Evolutionary conservation across 2,888 invertebrate genomes (phyloP).

Genomic region (Hecatera dysodea): DNA sequence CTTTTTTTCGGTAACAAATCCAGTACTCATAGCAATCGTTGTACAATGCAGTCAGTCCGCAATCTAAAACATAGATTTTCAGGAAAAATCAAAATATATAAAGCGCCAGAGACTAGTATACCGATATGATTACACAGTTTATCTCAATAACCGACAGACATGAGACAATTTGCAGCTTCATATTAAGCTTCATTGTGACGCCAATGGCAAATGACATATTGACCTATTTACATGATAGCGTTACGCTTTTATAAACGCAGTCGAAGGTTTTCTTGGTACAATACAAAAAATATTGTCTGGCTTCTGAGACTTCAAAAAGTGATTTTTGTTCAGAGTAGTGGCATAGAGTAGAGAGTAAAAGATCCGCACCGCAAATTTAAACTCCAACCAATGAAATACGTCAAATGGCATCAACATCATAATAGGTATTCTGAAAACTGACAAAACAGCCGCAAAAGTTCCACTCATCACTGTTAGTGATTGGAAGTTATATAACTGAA

Average conservation of each 20-base stretch:
- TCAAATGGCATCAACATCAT: too few relatives aligned
- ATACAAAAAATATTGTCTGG: background rate
- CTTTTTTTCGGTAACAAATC: background rate
- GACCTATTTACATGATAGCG: conserved; percentile 12
- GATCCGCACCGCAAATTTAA: background rate
- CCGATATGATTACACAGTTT: conserved; percentile 5
- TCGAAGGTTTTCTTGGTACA: background rate
- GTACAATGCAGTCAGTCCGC: background rate
- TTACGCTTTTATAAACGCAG: background rate
- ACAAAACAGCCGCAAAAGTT: background rate
- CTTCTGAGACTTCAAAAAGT: too few relatives aligned
- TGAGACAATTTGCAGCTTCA: conserved; percentile 17
- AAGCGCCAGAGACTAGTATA: background rate
- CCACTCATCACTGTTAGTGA: too few relatives aligned
- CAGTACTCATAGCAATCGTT: background rate
- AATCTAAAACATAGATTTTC: background rate
- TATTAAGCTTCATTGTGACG: conserved; percentile 25
- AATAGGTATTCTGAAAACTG: too few relatives aligned
- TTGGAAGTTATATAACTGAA: too few relatives aligned
- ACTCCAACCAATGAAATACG: too few relatives aligned
- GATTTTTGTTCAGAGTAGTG: background rate
- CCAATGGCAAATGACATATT: conserved; percentile 16
- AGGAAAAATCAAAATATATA: background rate
- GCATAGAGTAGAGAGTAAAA: too few relatives aligned
- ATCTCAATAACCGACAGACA: conserved; percentile 2